Conservation (phyloP, 2,888 invertebrate genomes). For the Omphaloscelis lunosa region DNA sequence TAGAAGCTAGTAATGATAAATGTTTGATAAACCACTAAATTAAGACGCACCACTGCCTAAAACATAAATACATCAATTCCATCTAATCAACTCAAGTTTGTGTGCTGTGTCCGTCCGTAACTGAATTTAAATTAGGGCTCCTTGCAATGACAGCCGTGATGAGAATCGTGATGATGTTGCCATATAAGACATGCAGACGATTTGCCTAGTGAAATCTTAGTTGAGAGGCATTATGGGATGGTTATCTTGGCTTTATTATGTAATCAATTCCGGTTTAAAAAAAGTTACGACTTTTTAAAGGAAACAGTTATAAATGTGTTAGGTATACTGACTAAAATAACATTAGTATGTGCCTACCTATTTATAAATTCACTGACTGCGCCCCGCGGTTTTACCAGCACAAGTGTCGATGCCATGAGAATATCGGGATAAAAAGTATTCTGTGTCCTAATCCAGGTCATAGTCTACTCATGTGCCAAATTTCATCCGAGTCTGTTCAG, state of each 20-base stretch:
- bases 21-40: not conserved
- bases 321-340: too few relatives aligned
- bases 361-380: too few relatives aligned
- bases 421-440: too few relatives aligned
- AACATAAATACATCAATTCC: conserved; percentile 17
- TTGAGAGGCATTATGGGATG: not conserved
- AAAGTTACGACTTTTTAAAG: not conserved
- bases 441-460: too few relatives aligned
- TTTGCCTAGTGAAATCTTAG: conserved; percentile 35
- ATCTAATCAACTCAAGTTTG: conserved; percentile 36
- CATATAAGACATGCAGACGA: conserved; percentile 9
- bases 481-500: too few relatives aligned
- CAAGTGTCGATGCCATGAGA: too few relatives aligned
- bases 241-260: not conserved
- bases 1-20: not conserved
- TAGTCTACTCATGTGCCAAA: too few relatives aligned
- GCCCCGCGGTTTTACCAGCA: too few relatives aligned
- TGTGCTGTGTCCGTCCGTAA: conserved; percentile 5
- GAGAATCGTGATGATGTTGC: conserved; percentile 28
- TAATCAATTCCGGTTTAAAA: not conserved
- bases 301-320: too few relatives aligned
- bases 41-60: not conserved
- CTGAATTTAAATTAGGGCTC: conserved; percentile 45
- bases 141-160: conserved; percentile 29
- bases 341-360: too few relatives aligned